Evolutionary conservation across 1,140 invertebrate species (phyloP), one percentile per base, ranked within the genome.

Genomic region (Leucophenga varia): DNA sequence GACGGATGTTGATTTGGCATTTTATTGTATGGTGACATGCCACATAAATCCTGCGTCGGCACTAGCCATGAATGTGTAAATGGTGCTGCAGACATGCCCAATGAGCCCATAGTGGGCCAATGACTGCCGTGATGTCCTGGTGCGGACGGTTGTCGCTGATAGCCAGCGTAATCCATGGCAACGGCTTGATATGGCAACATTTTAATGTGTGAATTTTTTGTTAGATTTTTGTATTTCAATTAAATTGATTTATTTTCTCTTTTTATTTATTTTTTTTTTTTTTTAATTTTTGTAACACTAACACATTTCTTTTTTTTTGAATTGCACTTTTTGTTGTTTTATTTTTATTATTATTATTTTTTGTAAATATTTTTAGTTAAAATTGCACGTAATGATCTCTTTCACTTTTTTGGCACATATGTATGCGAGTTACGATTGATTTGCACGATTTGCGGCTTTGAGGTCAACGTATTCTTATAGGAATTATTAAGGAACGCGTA

Each of bases 21-120:
- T 81, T 85, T 84, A 84, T 86, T 89, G 36, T 72, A 70, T 80
- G 87, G 88, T 79, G 86, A 83, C 77, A 81, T 80, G 72, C 86
- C 85, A 86, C 88, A 90, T 77, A 90, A 84, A 82, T 91, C 88
- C 82, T 81, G 79, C 59, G 88, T 86, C 82, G 88, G 88, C 86
- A 91, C 88, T 83, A 91, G 90, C 89, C 89, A 92, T 79, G 89
- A 91, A 83, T 91, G 89, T 71, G 87, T 88, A 81, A 91, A 92
- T 67, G 86, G 84, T 67, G 82, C 79, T 30, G 81, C 76, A 2
- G 69, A 48, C 79, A 80, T 75, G 59, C 82, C 80, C 55, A 80
- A 68, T n/a, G 81, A 77, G 36, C 80, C 81, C 79, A 81, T 80
- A 54, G 78, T 76, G 12, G 51, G 31, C 70, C 73, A 73, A 61